phyloP scores from a whole-genome alignment of 2,797 vertebrate species.

The Gymnocypris eckloni region DNA sequence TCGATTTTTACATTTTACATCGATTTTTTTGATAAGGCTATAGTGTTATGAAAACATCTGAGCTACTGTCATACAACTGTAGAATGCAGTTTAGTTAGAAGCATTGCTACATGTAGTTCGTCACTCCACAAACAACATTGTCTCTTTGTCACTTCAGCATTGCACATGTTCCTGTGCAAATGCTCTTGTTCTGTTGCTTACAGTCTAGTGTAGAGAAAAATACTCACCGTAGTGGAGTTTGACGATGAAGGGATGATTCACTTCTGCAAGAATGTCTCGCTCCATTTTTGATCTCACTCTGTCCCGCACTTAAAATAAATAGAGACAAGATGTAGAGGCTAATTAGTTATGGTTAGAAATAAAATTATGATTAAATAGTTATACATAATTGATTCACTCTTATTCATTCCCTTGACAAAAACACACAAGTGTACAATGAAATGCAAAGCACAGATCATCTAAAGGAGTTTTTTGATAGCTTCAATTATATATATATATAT shows the following conservation, averaged over 20 bases:
- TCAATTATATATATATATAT: no score
- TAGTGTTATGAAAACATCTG: background rate
- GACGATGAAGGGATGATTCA: constrained; percentile 97
- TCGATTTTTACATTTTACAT: background rate
- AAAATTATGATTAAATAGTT: background rate
- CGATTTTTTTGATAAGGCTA: background rate
- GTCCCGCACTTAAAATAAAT: constrained; percentile 83
- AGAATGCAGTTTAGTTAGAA: background rate
- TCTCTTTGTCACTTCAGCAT: background rate
- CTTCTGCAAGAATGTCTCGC: constrained; percentile 95
- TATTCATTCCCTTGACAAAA: background rate
- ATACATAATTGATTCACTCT: background rate
- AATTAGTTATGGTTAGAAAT: background rate
- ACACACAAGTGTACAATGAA: background rate
- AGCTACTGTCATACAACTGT: background rate
- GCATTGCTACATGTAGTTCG: background rate
- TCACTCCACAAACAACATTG: background rate
- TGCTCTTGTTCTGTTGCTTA: background rate
- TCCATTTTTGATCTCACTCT: constrained; percentile 96
- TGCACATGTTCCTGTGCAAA: background rate
- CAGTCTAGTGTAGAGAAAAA: background rate
- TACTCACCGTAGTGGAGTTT: constrained; percentile 88
- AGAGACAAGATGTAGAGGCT: constrained; percentile 15
- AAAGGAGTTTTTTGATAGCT: no score
- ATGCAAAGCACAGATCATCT: background rate